Evolutionary conservation across 1,140 invertebrate genomes (phyloP), one percentile per base, ranked within the genome.

Genomic region (Melitaea cinxia): DNA sequence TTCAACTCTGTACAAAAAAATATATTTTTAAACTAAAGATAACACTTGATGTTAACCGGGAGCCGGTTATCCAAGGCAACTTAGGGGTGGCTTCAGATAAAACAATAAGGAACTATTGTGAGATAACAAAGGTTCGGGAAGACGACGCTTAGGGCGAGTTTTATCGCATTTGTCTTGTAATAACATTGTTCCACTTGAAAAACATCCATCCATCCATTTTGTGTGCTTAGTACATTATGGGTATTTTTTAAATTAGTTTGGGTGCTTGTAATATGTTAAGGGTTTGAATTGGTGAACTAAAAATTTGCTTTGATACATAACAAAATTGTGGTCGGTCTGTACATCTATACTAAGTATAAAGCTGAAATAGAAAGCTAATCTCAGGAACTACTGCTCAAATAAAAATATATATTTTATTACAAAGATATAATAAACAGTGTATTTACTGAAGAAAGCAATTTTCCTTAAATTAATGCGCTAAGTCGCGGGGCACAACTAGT

Each of bases 51-150:
- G 4, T 15, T 14, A 42, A 6, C 37, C 15, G 3, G 7, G 26
- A 28, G 26, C 3, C 42, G 4, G 42, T 23, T 47, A 21, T 47
- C 12, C 10, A 47, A 47, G 37, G 3, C n/a, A 47, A 47, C 42
- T 47, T 4, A 47, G 23, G 42, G 42, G 42, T 23, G 19, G 42
- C n/a, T 42, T 42, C 7, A 47, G 21, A 47, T 23, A 47, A 23
- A 47, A 47, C 23, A 23, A 47, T 47, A 47, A 47, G 14, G 42
- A 47, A 47, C 42, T 47, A 47, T 30, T 53, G 26, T 23, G 4
- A 47, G 21, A 47, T 47, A 21, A 47, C 42, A 47, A 47, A 47
- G 42, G 42, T 12, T 23, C 23, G 10, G 35, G 6, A 2, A 14
- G 35, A 15, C 33, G 14, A 17, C 6, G 24, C 30, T 7, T 12